A percentile compares a stretch with the other conserved stretches of the same genome.
Evolutionary conservation across 2,888 invertebrate species (phyloP).

Genomic region (Latrodectus hesperus): DNA sequence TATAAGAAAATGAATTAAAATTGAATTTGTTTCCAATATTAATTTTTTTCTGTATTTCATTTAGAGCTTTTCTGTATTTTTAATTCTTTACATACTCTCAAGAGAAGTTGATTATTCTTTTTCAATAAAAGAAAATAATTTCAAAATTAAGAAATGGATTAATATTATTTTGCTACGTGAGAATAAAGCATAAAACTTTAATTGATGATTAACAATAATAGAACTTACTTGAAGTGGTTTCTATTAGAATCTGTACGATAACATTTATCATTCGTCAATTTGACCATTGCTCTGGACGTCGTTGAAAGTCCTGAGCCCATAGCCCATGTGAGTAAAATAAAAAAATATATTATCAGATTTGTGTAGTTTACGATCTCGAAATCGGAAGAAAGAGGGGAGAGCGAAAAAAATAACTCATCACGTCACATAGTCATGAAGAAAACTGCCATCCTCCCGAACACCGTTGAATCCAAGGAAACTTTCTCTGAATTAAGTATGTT

Average conservation of each 20-base stretch:
- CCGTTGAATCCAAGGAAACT: slow-evolving; percentile 26
- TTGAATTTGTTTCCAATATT: too few relatives aligned
- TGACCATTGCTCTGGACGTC: slow-evolving; percentile 35
- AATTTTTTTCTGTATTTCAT: too few relatives aligned
- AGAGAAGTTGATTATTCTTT: too few relatives aligned
- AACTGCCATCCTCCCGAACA: slow-evolving; percentile 16
- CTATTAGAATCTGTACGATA: slow-evolving; percentile 53
- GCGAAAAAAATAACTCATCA: not conserved
- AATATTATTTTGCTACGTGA: too few relatives aligned
- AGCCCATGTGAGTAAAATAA: slow-evolving; percentile 11
- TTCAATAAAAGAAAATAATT: too few relatives aligned
- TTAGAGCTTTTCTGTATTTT: too few relatives aligned
- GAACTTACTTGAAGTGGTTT: slow-evolving; percentile 54
- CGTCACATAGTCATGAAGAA: slow-evolving; percentile 15
- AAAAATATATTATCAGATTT: slow-evolving; percentile 9
- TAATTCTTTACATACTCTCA: too few relatives aligned
- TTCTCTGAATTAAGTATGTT: not conserved
- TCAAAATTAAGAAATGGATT: too few relatives aligned
- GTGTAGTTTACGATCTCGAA: not conserved
- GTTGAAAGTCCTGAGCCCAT: slow-evolving; percentile 59
- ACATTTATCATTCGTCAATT: slow-evolving; percentile 56
- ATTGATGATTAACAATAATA: not conserved
- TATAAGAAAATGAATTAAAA: too few relatives aligned
- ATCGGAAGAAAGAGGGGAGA: not conserved
- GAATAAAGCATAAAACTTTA: too few relatives aligned